phyloP scores from a whole-genome alignment of 1,140 invertebrate genomes.

The Heliconius melpomene region DNA sequence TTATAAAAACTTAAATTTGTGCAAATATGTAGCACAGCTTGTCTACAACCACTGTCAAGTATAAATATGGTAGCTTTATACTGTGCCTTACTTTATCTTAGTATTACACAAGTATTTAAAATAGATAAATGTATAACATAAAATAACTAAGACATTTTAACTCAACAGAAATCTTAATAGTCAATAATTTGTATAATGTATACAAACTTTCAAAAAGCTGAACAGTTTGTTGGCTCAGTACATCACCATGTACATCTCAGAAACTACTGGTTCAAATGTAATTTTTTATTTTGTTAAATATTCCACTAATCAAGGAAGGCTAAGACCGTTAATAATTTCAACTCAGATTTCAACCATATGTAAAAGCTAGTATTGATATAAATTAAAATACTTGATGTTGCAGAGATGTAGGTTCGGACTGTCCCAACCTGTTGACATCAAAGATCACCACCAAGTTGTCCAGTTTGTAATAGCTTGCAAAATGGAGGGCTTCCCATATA shows the following conservation, averaged over 20 bases:
- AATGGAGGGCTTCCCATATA: conserved; percentile 98
- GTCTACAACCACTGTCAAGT: not conserved
- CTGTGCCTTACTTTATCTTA: conserved; percentile 1
- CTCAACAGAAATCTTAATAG: too few relatives aligned
- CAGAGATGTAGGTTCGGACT: conserved; percentile 96
- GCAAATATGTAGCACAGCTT: not conserved
- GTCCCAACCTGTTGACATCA: conserved; percentile 98
- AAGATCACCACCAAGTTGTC: conserved; percentile 98
- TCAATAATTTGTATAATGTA: too few relatives aligned
- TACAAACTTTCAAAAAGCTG: too few relatives aligned
- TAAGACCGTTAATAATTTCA: too few relatives aligned
- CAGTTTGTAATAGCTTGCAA: conserved; percentile 96
- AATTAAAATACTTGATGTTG: conserved; percentile 86
- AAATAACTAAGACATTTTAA: not conserved
- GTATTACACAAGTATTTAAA: not conserved
- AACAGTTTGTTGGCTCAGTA: too few relatives aligned
- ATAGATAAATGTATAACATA: not conserved
- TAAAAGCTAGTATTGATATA: too few relatives aligned
- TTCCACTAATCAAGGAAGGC: too few relatives aligned
- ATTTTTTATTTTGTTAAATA: too few relatives aligned
- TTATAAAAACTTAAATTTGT: too few relatives aligned
- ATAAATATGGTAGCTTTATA: not conserved
- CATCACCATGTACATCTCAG: too few relatives aligned
- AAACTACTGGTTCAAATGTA: too few relatives aligned
- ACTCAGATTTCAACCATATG: too few relatives aligned